phyloP scores from a whole-genome alignment of 2,888 invertebrate genomes.

The Ormyrus rosae region DNA sequence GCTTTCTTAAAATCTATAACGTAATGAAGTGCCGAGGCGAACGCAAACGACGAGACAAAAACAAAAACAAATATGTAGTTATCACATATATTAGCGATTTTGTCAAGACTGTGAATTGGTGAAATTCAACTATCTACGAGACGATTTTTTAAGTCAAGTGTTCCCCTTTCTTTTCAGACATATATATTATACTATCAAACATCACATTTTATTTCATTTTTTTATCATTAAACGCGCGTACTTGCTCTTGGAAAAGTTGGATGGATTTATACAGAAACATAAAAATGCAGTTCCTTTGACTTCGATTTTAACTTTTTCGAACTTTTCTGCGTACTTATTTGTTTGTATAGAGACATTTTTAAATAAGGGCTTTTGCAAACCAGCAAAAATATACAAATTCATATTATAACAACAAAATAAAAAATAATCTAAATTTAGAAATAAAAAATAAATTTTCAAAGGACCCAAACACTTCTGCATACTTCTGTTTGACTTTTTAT shows the following conservation, averaged over 20 bases:
- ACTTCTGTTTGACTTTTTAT: conserved; percentile 55
- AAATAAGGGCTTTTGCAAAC: conserved; percentile 45
- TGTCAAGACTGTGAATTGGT: conserved; percentile 70
- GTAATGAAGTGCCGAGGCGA: conserved; percentile 58
- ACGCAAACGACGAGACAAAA: conserved; percentile 52
- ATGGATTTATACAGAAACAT: conserved; percentile 53
- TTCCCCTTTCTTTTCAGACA: conserved; percentile 42
- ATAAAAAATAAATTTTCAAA: conserved; percentile 31
- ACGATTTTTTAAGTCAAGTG: conserved; percentile 52
- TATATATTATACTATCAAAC: conserved; percentile 41
- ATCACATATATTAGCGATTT: conserved; percentile 67
- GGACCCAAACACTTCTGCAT: conserved; percentile 48
- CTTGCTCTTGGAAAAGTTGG: conserved; percentile 48
- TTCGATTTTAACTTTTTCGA: conserved; percentile 45
- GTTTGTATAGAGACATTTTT: conserved; percentile 42
- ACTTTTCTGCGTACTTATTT: conserved; percentile 37
- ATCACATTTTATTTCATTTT: conserved; percentile 32
- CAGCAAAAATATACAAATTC: conserved; percentile 31
- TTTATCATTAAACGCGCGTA: conserved; percentile 32
- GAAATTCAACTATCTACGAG: conserved; percentile 52
- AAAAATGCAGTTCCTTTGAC: conserved; percentile 38
- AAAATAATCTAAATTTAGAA: conserved; percentile 15
- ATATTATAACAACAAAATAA: conserved; percentile 56
- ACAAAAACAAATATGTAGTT: conserved; percentile 58
- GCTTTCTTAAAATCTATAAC: conserved; percentile 63